phyloP scores from a whole-genome alignment of 2,797 vertebrate species.

The Eremophila alpestris region DNA sequence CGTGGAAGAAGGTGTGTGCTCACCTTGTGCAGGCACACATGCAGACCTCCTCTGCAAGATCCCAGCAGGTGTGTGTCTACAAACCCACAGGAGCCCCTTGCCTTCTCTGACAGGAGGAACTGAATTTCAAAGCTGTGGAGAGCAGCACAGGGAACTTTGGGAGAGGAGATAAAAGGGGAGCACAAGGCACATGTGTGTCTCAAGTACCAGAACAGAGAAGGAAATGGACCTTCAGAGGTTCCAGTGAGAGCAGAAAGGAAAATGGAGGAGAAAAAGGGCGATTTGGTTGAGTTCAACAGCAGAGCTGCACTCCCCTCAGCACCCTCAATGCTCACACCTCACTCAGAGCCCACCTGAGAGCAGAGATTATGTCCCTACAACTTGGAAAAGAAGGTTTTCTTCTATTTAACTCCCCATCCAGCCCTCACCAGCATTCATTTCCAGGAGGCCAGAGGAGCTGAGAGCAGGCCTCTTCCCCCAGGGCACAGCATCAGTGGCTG shows the following conservation, averaged over 20 bases:
- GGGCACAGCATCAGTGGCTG: background rate
- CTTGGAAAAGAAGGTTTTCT: background rate
- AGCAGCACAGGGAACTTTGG: background rate
- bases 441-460: background rate
- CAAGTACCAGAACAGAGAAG: background rate
- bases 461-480: background rate
- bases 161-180: background rate
- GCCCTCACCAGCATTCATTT: background rate
- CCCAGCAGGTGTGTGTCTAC: background rate
- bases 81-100: background rate
- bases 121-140: background rate
- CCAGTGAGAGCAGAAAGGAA: background rate
- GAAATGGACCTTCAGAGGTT: background rate
- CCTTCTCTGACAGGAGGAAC: background rate
- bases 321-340: background rate
- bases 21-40: rapidly evolving
- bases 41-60: background rate
- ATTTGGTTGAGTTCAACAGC: background rate
- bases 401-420: background rate
- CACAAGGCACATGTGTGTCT: background rate
- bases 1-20: rapidly evolving
- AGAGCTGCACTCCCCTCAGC: background rate
- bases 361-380: background rate
- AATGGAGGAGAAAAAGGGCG: background rate
- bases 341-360: background rate